These are phyloP conservation scores for Caenorhabditis virilis DNA, from an alignment of 2,888 invertebrate genomes.

Conservation along the genomic window DNA sequence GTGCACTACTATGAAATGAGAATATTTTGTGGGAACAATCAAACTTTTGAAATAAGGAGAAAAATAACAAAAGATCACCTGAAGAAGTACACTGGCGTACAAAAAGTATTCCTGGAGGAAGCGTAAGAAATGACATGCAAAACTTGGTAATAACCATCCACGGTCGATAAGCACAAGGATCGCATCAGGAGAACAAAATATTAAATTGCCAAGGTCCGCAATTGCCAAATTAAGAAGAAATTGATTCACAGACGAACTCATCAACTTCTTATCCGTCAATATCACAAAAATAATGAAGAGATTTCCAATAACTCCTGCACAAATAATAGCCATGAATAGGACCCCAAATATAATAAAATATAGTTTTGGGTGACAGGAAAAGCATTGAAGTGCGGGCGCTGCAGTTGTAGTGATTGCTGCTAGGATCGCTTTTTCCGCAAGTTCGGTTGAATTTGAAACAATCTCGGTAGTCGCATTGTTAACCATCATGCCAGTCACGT, in stretches of 20 bases:
- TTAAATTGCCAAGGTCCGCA: constrained; percentile 54
- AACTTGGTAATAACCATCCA: constrained; percentile 51
- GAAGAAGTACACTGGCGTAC: constrained; percentile 70
- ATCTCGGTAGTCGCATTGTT: not conserved
- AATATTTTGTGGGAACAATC: not conserved
- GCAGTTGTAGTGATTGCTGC: not conserved
- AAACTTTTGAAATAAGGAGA: not conserved
- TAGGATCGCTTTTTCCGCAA: not conserved
- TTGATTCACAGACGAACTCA: constrained; percentile 53
- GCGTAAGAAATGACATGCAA: constrained; percentile 69
- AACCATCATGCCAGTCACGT: not conserved
- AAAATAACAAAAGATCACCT: constrained; percentile 61
- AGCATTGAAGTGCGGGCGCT: constrained; percentile 8
- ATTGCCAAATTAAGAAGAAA: constrained; percentile 56
- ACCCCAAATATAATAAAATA: constrained; percentile 36
- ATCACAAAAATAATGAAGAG: constrained; percentile 54
- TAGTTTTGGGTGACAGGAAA: constrained; percentile 32
- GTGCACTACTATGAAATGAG: too few species aligned
- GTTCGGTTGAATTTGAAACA: not conserved
- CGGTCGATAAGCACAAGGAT: constrained; percentile 44
- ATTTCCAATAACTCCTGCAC: constrained; percentile 52
- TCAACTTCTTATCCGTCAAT: constrained; percentile 48
- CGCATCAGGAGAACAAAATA: constrained; percentile 55
- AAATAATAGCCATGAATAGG: constrained; percentile 41
- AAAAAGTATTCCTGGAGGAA: constrained; percentile 70